Percentiles rank a stretch among this genome's conserved stretches.
Evolutionary conservation across 1,140 invertebrate genomes (phyloP).

Genomic region (Caenorhabditis tropicalis): DNA sequence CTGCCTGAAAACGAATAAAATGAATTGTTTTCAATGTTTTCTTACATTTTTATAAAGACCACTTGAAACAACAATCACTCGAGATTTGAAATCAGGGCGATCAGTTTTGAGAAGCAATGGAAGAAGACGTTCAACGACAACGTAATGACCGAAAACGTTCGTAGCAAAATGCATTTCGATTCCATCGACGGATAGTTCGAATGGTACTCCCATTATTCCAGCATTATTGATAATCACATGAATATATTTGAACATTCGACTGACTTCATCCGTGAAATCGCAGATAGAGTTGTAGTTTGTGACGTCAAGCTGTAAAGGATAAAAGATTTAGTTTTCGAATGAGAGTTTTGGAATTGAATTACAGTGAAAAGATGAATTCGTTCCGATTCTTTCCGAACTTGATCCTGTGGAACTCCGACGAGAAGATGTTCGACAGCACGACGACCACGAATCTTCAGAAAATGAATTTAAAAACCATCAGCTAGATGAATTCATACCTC

Average conservation of each 20-base stretch:
- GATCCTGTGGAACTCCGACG: neutral
- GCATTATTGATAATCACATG: constrained; percentile 27
- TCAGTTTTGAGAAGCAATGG: constrained; percentile 25
- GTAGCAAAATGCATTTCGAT: constrained; percentile 55
- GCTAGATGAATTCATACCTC: too few species aligned
- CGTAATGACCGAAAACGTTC: constrained; percentile 52
- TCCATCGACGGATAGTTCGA: constrained; percentile 50
- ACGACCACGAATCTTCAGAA: constrained; percentile 17
- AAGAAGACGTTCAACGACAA: constrained; percentile 50
- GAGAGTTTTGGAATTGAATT: too few species aligned
- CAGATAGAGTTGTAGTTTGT: constrained; percentile 20
- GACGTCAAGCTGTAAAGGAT: neutral
- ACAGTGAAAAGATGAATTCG: constrained; percentile 11
- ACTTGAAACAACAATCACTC: constrained; percentile 51
- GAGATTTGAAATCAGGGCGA: neutral
- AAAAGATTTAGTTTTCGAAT: neutral
- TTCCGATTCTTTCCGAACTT: neutral
- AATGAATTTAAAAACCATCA: too few species aligned
- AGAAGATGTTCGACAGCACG: constrained; percentile 7
- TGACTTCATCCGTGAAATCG: constrained; percentile 20
- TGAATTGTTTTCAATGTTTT: neutral
- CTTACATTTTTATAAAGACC: constrained; percentile 47
- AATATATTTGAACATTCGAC: neutral
- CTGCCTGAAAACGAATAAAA: constrained; percentile 33
- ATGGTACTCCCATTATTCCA: constrained; percentile 32